phyloP scores from a whole-genome alignment of 2,888 invertebrate species.

The Diarsia dahlii region DNA sequence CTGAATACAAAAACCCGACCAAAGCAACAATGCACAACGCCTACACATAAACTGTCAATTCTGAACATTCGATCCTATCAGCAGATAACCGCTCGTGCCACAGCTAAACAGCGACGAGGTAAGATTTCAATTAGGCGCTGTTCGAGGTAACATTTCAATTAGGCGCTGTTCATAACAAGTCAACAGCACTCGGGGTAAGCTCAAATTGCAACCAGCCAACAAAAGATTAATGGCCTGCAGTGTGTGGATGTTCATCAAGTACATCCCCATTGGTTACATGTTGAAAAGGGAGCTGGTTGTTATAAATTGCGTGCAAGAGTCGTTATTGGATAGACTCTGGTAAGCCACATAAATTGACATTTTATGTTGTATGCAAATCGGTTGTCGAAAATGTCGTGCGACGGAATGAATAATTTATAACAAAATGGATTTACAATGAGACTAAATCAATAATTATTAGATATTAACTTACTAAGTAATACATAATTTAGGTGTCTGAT shows the following conservation, averaged over 20 bases:
- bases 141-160: slow-evolving; percentile 2
- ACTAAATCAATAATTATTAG: no score
- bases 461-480: no score
- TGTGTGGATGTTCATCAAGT: not conserved
- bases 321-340: no score
- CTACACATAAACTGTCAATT: not conserved
- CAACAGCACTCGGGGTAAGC: not conserved
- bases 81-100: not conserved
- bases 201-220: not conserved
- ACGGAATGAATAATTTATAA: not conserved
- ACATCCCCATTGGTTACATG: not conserved
- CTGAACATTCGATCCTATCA: not conserved
- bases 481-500: no score
- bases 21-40: no score
- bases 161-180: not conserved
- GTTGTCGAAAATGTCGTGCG: not conserved
- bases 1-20: not conserved
- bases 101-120: not conserved
- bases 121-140: slow-evolving; percentile 5
- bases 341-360: no score
- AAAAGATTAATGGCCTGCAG: not conserved
- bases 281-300: not conserved
- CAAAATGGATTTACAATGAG: no score
- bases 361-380: not conserved
- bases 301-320: not conserved